Evolutionary conservation across 2,797 vertebrate genomes (phyloP), one percentile per base, ranked within the genome.

Genomic region (Clamator glandarius): DNA sequence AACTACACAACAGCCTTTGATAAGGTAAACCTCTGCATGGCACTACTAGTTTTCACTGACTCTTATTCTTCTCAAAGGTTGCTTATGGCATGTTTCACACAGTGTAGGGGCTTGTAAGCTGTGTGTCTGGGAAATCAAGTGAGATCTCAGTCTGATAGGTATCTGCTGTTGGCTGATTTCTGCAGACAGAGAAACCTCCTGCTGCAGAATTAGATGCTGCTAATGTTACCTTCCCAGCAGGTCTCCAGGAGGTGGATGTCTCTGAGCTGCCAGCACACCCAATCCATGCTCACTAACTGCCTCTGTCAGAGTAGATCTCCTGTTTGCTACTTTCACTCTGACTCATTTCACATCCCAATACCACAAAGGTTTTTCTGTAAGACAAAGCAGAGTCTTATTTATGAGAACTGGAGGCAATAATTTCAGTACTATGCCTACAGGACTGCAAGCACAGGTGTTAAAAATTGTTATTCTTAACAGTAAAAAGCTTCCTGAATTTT

Each of bases 11-110:
- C 6, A 26, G 24, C 19, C 9, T 48, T 68, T 2, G 7, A 33
- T 10, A 41, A 31, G 54, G 28, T 50, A 79, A 85, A 48, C 2
- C 54, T 42, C 26, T 57, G n/a, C 50, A 46, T 17, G 36, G 15
- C 14, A 42, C 5, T 54, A 16, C 35, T 24, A 9, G 18, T 58
- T 80, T 41, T n/a, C 33, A 58, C 9, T 31, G 21, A 8, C 18
- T 80, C 17, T 10, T 19, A 8, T 26, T 26, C 18, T 31, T 11
- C 35, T 39, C 18, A 8, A 24, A 29, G 18, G 21, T 21, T 24
- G 1, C 25, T 75, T 54, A 12, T 52, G 35, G 31, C 0, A 0
- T 1, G 2, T 20, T 18, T 20, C 46, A 11, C 15, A 9, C 15
- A 36, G 39, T 1, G 0, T 3, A 3, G n/a, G 16, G 11, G 11